A percentile compares a stretch with the other conserved stretches of the same genome.
phyloP scores from a whole-genome alignment of 1,140 invertebrate genomes.

The Glomeris maerens region DNA sequence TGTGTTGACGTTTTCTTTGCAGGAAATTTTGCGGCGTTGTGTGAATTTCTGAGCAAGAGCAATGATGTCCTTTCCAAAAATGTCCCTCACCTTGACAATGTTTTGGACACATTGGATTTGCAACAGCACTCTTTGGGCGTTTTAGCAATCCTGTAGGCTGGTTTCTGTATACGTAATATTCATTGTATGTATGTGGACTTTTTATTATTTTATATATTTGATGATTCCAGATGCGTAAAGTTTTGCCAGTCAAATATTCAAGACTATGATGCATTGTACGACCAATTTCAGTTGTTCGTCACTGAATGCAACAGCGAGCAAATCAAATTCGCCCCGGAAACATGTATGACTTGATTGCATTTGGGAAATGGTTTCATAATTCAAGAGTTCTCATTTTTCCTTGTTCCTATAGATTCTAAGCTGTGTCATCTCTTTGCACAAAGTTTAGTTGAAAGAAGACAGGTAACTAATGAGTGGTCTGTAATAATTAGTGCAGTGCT shows the following conservation, averaged over 20 bases:
- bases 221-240: constrained; percentile 29
- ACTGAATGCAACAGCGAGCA: constrained; percentile 54
- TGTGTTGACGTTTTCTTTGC: constrained; percentile 23
- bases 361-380: background rate
- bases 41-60: constrained; percentile 62
- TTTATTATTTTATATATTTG: constrained; percentile 6
- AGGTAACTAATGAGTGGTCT: constrained; percentile 26
- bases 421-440: constrained; percentile 69
- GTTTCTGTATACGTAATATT: constrained; percentile 29
- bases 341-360: constrained; percentile 51
- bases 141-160: constrained; percentile 69
- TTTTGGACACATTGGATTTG: constrained; percentile 70
- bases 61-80: constrained; percentile 65
- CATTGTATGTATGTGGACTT: constrained; percentile 12
- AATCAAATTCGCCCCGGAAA: constrained; percentile 63
- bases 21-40: constrained; percentile 70
- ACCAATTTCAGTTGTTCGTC: constrained; percentile 37
- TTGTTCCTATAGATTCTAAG: constrained; percentile 56
- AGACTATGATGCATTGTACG: constrained; percentile 39
- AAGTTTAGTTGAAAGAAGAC: constrained; percentile 54
- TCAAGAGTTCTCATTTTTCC: constrained; percentile 13
- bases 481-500: constrained; percentile 1
- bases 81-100: constrained; percentile 67
- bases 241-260: constrained; percentile 26
- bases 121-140: constrained; percentile 79